Evolutionary conservation across 37 sponge, comb jelly and placozoan genomes (phyloP), one percentile per base, ranked within the genome.

Genomic region (Oopsacas minuta): DNA sequence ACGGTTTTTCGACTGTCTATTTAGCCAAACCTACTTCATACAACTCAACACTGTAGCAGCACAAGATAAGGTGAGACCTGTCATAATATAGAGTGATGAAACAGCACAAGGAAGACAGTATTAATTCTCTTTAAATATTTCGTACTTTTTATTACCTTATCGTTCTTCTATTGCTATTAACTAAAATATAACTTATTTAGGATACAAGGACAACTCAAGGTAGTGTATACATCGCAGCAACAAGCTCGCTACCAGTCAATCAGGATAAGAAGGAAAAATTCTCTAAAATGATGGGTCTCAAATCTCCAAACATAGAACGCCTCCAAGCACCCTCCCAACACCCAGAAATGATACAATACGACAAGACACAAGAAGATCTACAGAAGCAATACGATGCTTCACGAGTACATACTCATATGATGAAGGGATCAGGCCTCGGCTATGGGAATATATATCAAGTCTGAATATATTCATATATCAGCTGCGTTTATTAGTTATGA

Each of bases 241-340:
- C 75, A 25, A 61, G 75, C 30, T 61, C 75, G 22, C 20, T 61
- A 34, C 75, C 75, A 32, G 28, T 61, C 7, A n/a, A 61, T 34
- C 75, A 61, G 30, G 75, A 25, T 25, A 61, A 61, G 75, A 61
- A 61, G 75, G 75, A 61, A 25, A 61, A 61, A 12, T 61, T 61
- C 75, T 61, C 75, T n/a, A 61, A 61, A 61, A 10, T 61, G 30
- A 61, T 61, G 75, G 75, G 75, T n/a, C 75, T 61, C 75, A 61
- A 61, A 12, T 61, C 75, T 34, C 28, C 75, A 5, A 3, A 3
- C 28, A 12, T 3, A 3, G n/a, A n/a, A n/a, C n/a, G n/a, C n/a
- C 15, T 42, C 49, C 49, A 8, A 17, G 32, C 75, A 25, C 20
- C 75, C 75, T 10, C 75, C 75, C 30, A 7, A 25, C 30, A 25